phyloP scores from a whole-genome alignment of 2,113 vertebrate genomes.

The Crotalus helleri region DNA sequence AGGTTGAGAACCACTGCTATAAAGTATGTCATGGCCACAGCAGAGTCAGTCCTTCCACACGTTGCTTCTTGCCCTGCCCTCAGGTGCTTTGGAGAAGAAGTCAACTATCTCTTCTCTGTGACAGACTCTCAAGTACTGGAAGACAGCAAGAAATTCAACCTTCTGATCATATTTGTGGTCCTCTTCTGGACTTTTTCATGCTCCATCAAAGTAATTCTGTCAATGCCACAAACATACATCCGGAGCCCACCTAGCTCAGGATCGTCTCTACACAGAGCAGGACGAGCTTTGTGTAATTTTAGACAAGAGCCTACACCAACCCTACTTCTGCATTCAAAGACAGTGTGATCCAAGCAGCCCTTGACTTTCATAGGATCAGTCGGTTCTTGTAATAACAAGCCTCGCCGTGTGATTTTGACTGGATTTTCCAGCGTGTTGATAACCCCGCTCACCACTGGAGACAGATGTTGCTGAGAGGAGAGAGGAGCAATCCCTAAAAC shows the following conservation, averaged over 20 bases:
- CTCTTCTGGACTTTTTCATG: not conserved
- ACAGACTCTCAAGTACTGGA: not conserved
- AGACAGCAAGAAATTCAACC: not conserved
- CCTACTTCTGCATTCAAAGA: not conserved
- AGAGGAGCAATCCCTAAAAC: not conserved
- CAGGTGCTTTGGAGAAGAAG: not conserved
- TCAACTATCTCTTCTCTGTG: not conserved
- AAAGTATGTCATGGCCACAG: not conserved
- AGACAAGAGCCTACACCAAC: not conserved
- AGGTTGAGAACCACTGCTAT: too few relatives aligned
- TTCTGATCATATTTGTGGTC: not conserved
- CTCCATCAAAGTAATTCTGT: not conserved
- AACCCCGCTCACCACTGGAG: not conserved
- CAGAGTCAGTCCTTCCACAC: too few relatives aligned
- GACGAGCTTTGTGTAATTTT: not conserved
- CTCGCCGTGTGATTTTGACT: not conserved
- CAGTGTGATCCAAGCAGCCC: not conserved
- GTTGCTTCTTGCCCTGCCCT: not conserved
- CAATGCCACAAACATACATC: not conserved
- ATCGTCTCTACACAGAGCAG: not conserved
- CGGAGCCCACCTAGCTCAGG: not conserved
- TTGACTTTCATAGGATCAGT: not conserved
- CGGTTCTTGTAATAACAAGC: not conserved
- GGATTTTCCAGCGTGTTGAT: not conserved
- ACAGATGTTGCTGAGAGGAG: not conserved